A percentile compares a stretch with the other conserved stretches of the same genome.
phyloP scores from a whole-genome alignment of 2,113 vertebrate species.

The Centropristis striata region DNA sequence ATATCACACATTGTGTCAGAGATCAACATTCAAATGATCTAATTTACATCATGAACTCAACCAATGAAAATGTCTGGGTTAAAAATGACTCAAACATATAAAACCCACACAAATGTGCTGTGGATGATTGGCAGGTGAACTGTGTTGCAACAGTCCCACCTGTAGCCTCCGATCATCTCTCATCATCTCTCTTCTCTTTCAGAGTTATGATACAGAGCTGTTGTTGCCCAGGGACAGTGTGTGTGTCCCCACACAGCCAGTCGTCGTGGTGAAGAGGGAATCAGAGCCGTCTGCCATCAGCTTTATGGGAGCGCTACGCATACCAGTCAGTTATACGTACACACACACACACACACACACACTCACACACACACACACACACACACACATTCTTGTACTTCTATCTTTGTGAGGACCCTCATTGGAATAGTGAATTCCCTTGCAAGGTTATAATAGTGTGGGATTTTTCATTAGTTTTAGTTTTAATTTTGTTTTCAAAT shows the following conservation, averaged over 20 bases:
- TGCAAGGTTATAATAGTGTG: no score
- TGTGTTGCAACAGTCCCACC: neutral
- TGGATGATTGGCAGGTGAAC: neutral
- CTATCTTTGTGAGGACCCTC: no score
- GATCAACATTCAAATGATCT: neutral
- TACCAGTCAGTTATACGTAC: conserved; percentile 87
- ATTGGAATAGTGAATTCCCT: no score
- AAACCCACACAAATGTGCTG: neutral
- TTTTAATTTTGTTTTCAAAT: no score
- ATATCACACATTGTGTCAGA: neutral
- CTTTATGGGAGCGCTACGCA: conserved; percentile 91
- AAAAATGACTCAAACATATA: neutral
- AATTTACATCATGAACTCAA: neutral
- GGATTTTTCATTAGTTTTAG: no score
- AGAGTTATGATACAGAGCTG: conserved; percentile 84
- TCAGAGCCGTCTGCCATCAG: conserved; percentile 90
- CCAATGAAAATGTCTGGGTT: neutral
- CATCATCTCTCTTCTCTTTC: conserved; percentile 7
- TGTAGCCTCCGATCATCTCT: neutral
- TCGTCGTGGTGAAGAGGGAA: conserved; percentile 81
- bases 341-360: neutral
- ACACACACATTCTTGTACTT: no score
- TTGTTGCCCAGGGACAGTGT: conserved; percentile 75
- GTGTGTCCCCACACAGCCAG: conserved; percentile 73
- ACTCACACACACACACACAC: no score